phyloP scores from a whole-genome alignment of 1,140 invertebrate species.

The Drosophila grimshawi region DNA sequence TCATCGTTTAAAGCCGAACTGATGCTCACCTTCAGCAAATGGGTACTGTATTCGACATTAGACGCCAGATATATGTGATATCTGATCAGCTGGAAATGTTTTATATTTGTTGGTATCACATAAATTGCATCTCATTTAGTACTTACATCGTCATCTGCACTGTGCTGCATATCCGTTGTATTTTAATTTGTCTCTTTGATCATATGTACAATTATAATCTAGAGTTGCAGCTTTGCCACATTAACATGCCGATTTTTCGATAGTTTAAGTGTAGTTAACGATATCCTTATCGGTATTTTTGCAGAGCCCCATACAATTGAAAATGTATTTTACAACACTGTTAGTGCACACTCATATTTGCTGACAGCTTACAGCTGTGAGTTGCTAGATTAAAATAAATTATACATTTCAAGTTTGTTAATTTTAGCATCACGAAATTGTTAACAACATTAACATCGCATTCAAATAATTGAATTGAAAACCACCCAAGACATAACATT shows the following conservation, averaged over 20 bases:
- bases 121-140: not conserved
- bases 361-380: too few species aligned
- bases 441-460: not conserved
- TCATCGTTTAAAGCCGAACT: not conserved
- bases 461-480: constrained; percentile 5
- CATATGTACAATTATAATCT: constrained; percentile 3
- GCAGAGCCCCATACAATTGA: too few species aligned
- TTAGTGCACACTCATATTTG: too few species aligned
- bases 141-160: constrained; percentile 26
- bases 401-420: not conserved
- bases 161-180: constrained; percentile 28
- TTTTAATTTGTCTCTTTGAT: constrained; percentile 27
- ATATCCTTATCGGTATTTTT: not conserved
- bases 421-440: not conserved
- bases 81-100: constrained; percentile 4
- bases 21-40: constrained; percentile 45
- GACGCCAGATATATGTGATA: constrained; percentile 57
- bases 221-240: not conserved
- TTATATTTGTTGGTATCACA: not conserved
- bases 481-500: constrained; percentile 5
- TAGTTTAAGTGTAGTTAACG: not conserved
- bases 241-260: not conserved
- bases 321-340: too few species aligned
- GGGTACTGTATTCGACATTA: constrained; percentile 51
- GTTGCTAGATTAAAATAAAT: too few species aligned